These are phyloP conservation scores for Thelaira solivaga DNA, from an alignment of 2,888 invertebrate genomes.

Conservation along the genomic window DNA sequence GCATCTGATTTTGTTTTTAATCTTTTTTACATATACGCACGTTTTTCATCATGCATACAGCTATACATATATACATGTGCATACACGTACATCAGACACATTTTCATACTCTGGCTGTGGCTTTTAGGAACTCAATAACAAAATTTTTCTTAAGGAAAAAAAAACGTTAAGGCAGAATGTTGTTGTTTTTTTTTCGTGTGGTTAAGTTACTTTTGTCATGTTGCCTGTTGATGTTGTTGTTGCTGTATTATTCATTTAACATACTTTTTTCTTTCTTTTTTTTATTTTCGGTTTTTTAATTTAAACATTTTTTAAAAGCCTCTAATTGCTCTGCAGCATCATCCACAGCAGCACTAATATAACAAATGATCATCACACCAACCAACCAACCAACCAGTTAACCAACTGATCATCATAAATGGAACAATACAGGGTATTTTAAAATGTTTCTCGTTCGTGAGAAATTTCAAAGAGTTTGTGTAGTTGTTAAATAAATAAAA, in stretches of 20 bases:
- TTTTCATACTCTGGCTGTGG: neutral
- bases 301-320: constrained; percentile 49
- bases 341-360: constrained; percentile 6
- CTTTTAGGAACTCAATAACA: neutral
- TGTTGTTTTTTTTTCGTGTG: constrained; percentile 20
- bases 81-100: neutral
- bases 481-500: too few species aligned
- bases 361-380: constrained; percentile 48
- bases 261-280: constrained; percentile 7
- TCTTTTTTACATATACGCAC: neutral
- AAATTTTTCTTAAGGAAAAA: neutral
- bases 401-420: neutral
- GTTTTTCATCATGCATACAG: neutral
- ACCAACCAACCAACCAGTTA: neutral
- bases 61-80: too few species aligned
- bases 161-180: constrained; percentile 15
- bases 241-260: constrained; percentile 13
- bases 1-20: neutral
- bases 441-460: neutral
- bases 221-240: too few species aligned
- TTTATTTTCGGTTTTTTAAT: constrained; percentile 37
- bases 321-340: constrained; percentile 55
- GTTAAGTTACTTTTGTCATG: neutral
- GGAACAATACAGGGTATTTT: neutral
- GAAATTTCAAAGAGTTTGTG: too few species aligned